Percentiles rank a stretch among this genome's conserved stretches.
phyloP scores from a whole-genome alignment of 53 echinoderm and acorn worm species.

The Crossaster papposus region DNA sequence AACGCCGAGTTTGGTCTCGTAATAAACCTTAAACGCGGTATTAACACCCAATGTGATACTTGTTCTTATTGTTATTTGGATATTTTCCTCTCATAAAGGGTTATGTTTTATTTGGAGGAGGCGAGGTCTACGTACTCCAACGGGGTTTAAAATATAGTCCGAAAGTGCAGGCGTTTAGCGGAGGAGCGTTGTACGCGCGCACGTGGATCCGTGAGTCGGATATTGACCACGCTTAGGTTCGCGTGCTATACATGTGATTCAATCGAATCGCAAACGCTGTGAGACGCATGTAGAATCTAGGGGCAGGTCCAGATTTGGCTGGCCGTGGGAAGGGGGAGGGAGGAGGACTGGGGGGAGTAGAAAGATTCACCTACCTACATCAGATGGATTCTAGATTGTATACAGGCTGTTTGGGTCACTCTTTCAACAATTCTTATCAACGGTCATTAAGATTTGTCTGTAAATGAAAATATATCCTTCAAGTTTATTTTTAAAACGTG shows the following conservation, averaged over 20 bases:
- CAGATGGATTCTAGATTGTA: no score
- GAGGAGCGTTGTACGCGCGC: not conserved
- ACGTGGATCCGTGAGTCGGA: not conserved
- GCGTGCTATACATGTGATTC: no score
- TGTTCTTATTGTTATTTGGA: not conserved
- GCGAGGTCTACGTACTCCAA: not conserved
- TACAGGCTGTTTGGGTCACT: no score
- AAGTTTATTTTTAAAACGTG: no score
- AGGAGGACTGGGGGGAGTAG: no score
- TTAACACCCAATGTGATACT: conserved; percentile 8
- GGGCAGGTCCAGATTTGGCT: no score
- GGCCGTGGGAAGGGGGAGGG: no score
- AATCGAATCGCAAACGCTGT: not conserved
- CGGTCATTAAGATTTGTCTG: no score
- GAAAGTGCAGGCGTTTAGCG: not conserved
- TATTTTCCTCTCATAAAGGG: not conserved
- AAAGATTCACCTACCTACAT: no score
- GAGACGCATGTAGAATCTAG: not conserved
- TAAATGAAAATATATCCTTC: no score
- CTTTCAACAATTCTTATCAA: no score
- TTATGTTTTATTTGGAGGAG: not conserved
- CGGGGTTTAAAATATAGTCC: conserved; percentile 12
- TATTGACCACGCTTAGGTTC: not conserved
- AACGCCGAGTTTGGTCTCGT: conserved; percentile 1
- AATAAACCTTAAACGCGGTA: conserved; percentile 15